phyloP scores from a whole-genome alignment of 2,888 invertebrate species.

The Chrysolina americana region DNA sequence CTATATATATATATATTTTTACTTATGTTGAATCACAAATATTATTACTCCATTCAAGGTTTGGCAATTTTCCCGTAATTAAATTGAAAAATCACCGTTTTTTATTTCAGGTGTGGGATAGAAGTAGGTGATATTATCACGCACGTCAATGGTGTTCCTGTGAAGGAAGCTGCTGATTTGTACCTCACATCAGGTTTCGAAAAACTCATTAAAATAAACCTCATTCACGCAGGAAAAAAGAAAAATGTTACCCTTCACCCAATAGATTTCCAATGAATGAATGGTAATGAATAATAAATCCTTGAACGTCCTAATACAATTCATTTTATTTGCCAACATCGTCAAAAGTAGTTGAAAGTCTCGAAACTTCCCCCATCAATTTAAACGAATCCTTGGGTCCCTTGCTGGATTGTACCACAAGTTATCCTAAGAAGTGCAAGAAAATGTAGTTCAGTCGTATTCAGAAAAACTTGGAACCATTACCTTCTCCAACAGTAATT shows the following conservation, averaged over 20 bases:
- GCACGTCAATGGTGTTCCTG: slow-evolving; percentile 76
- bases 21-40: too few relatives aligned
- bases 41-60: too few relatives aligned
- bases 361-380: too few relatives aligned
- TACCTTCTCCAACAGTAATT: too few relatives aligned
- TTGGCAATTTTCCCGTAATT: too few relatives aligned
- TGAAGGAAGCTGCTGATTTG: slow-evolving; percentile 53
- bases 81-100: background rate
- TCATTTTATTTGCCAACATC: background rate
- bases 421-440: too few relatives aligned
- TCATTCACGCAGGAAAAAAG: slow-evolving; percentile 47
- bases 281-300: background rate
- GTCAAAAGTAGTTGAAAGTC: too few relatives aligned
- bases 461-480: too few relatives aligned
- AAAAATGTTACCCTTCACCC: slow-evolving; percentile 37
- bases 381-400: too few relatives aligned
- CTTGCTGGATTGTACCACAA: too few relatives aligned
- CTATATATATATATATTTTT: too few relatives aligned
- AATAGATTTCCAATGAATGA: background rate
- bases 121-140: slow-evolving; percentile 90
- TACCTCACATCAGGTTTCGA: slow-evolving; percentile 43
- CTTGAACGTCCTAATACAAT: background rate
- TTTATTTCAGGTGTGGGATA: slow-evolving; percentile 81
- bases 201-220: slow-evolving; percentile 33
- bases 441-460: too few relatives aligned